phyloP scores from a whole-genome alignment of 2,797 vertebrate species.

The Mareca strepera region DNA sequence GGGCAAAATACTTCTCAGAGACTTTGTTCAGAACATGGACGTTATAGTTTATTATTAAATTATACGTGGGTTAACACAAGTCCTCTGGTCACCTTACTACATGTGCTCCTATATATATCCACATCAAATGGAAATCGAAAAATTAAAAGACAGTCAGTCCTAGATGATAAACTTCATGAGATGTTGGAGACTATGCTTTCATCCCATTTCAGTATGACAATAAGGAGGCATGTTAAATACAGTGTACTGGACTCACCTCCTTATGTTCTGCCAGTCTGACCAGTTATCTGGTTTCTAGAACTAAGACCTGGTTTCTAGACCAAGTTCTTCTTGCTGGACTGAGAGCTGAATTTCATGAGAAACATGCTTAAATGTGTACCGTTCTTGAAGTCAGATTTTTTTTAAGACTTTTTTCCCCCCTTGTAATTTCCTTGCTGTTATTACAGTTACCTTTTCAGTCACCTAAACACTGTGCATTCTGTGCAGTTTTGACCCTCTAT shows the following conservation, averaged over 20 bases:
- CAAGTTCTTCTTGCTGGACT: background rate
- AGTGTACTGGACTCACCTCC: fast-evolving
- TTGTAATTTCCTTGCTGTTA: background rate
- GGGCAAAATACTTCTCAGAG: background rate
- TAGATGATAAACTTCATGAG: background rate
- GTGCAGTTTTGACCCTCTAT: background rate
- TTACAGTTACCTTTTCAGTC: background rate
- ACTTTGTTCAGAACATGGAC: background rate
- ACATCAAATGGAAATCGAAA: background rate
- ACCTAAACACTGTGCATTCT: background rate
- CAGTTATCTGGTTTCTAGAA: background rate
- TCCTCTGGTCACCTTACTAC: background rate
- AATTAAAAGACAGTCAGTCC: background rate
- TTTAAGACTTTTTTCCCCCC: background rate
- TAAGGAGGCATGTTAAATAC: background rate
- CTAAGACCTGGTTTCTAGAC: background rate
- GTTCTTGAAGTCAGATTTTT: background rate
- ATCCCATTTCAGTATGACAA: background rate
- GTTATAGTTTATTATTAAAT: background rate
- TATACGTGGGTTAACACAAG: background rate
- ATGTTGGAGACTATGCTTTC: background rate
- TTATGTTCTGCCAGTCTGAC: background rate
- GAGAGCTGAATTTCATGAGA: background rate
- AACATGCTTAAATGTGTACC: background rate
- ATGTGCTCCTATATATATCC: background rate